Base-by-base conservation (phyloP, 1,140 invertebrate species). In the Thalassaphorura encarpata region DNA sequence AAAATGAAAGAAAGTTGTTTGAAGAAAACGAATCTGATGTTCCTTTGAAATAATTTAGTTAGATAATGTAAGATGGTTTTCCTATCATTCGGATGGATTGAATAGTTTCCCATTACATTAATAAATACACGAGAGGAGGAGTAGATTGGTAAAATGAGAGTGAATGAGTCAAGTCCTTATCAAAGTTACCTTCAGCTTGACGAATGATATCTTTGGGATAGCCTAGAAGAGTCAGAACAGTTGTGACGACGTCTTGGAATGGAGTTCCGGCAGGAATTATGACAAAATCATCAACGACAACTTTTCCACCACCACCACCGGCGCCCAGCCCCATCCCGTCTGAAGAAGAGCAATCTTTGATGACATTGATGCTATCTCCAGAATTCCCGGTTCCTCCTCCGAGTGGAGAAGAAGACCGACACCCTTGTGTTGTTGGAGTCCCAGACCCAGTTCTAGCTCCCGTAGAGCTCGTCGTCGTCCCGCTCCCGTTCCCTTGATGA, bases 221-320 rank as follows among this genome's bases (percentile, higher is more conserved):
- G 13, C 87, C 87, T 0, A 90, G 75, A 63, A 85, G 77, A 66
- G 83, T 75, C 54, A 90, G 77, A 3, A 86, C 87, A 1, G 83
- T 82, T 18, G 80, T 77, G 0, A 90, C 84, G 31, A 90, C 73
- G 66, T 88, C 89, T 55, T 84, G 81, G 72, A 94, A 90, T 31
- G 85, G 83, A 46, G 88, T 92, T 43, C 80, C 79, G n/a, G 84
- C 81, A 5, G 90, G 89, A 63, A 95, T 86, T 69, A 95, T 93
- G 67, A 93, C 90, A 70, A 89, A 95, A 66, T 86, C 88, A 71
- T 95, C 90, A 11, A 83, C 83, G 11, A 8, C 11, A 48, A 13
- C 46, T 8, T 11, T 19, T 6, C 19, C 26, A 28, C 15, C 23
- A 27, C 15, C 11, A 48, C 46, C 46, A 8, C 27, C 27, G 21